phyloP scores from a whole-genome alignment of 1,140 invertebrate genomes.

The Drosophila cardini region DNA sequence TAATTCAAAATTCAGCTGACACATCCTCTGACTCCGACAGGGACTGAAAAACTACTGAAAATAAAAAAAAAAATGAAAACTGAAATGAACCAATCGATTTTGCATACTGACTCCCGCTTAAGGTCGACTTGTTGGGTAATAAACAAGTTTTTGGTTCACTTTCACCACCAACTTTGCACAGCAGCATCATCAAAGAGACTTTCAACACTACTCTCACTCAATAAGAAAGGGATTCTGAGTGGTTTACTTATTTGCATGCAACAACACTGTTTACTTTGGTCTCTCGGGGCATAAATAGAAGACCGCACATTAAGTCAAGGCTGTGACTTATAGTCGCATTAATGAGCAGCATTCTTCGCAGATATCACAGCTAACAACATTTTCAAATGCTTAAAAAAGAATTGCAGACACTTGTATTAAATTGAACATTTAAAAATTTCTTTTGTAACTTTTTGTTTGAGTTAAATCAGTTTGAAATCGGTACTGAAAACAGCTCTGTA shows the following conservation, averaged over 20 bases:
- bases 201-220: conserved; percentile 23
- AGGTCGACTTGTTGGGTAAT: conserved; percentile 43
- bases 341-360: not conserved
- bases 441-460: not conserved
- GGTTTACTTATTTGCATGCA: conserved; percentile 22
- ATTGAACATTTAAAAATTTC: not conserved
- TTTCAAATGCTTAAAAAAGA: not conserved
- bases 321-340: not conserved
- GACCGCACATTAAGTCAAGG: conserved; percentile 3
- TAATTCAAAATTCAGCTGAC: conserved; percentile 46
- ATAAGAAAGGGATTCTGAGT: conserved; percentile 6
- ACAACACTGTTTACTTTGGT: not conserved
- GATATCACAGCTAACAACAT: not conserved
- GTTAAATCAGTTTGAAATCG: not conserved
- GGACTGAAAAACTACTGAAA: conserved; percentile 4
- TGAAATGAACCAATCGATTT: conserved; percentile 43
- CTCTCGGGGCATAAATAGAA: not conserved
- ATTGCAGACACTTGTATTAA: not conserved
- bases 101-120: conserved; percentile 49
- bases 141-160: conserved; percentile 39
- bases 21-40: conserved; percentile 1
- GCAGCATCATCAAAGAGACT: conserved; percentile 36
- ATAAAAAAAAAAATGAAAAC: not conserved
- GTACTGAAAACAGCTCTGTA: conserved; percentile 1
- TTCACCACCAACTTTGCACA: conserved; percentile 44